Evolutionary conservation across 2,113 vertebrate species (phyloP).

Genomic region (Candoia aspera): DNA sequence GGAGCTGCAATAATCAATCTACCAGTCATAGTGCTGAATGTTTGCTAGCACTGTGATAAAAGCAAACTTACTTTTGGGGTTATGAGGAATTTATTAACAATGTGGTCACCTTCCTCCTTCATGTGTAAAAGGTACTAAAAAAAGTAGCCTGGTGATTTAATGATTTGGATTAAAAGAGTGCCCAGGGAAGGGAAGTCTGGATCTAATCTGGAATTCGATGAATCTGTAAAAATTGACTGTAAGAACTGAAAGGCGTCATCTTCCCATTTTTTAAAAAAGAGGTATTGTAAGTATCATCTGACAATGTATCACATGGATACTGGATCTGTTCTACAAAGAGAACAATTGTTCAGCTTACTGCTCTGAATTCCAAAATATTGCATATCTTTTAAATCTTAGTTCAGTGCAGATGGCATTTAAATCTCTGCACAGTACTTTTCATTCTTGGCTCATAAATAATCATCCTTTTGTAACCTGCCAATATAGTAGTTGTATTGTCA

Average conservation of each 20-base stretch:
- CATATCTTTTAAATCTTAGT: constrained; percentile 42
- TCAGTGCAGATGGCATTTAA: constrained; percentile 47
- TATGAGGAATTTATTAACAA: neutral
- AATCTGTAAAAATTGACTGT: neutral
- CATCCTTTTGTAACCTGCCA: constrained; percentile 47
- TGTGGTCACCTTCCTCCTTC: neutral
- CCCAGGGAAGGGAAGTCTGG: neutral
- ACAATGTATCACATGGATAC: neutral
- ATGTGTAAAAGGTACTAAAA: neutral
- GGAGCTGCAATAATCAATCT: neutral
- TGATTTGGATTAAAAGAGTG: neutral
- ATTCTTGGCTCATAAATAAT: constrained; percentile 46
- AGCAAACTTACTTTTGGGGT: neutral
- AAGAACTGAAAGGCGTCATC: neutral
- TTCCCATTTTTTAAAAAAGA: constrained; percentile 12
- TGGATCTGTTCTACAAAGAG: constrained; percentile 51
- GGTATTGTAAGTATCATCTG: neutral
- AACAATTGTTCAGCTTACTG: constrained; percentile 46
- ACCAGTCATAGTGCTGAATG: neutral
- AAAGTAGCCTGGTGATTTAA: neutral
- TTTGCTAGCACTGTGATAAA: neutral
- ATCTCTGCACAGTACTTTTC: constrained; percentile 30
- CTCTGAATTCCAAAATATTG: constrained; percentile 40
- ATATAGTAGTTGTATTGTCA: constrained; percentile 50
- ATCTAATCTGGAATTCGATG: neutral